Conservation (phyloP, 2,113 vertebrate species). For the Dipodomys ordii region DNA sequence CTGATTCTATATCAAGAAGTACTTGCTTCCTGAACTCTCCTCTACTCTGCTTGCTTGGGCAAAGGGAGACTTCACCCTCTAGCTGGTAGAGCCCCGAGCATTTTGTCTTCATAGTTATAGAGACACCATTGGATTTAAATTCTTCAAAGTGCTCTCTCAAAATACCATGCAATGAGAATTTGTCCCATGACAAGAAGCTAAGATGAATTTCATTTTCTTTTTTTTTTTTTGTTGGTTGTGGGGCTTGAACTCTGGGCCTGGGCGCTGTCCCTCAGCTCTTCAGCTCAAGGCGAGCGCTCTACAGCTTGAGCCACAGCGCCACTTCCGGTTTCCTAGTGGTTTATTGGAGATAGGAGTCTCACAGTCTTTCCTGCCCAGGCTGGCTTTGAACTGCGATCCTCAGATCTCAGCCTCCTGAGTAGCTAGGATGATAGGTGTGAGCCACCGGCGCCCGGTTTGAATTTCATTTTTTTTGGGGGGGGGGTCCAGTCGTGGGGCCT, state of each 20-base stretch:
- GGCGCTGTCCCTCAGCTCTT: too few relatives aligned
- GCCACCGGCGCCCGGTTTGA: too few relatives aligned
- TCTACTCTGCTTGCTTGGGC: not conserved
- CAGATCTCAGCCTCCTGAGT: too few relatives aligned
- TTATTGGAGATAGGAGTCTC: too few relatives aligned
- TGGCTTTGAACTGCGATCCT: too few relatives aligned
- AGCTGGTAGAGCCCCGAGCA: not conserved
- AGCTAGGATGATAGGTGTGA: too few relatives aligned
- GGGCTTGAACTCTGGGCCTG: not conserved
- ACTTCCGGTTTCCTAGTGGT: too few relatives aligned
- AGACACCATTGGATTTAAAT: constrained; percentile 21
- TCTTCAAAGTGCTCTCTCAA: constrained; percentile 18
- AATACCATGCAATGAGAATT: constrained; percentile 27
- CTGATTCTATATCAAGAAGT: not conserved
- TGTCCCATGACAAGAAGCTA: not conserved
- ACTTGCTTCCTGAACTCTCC: not conserved
- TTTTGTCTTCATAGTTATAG: not conserved
- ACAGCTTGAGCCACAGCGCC: too few relatives aligned
- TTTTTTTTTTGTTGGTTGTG: not conserved
- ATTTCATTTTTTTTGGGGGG: too few relatives aligned
- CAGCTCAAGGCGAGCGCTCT: too few relatives aligned
- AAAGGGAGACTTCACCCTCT: not conserved
- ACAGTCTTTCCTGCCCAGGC: too few relatives aligned
- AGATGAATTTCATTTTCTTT: not conserved
- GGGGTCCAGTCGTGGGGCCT: too few relatives aligned